phyloP scores from a whole-genome alignment of 1,140 invertebrate species.

The Oncopodura yosiiana region DNA sequence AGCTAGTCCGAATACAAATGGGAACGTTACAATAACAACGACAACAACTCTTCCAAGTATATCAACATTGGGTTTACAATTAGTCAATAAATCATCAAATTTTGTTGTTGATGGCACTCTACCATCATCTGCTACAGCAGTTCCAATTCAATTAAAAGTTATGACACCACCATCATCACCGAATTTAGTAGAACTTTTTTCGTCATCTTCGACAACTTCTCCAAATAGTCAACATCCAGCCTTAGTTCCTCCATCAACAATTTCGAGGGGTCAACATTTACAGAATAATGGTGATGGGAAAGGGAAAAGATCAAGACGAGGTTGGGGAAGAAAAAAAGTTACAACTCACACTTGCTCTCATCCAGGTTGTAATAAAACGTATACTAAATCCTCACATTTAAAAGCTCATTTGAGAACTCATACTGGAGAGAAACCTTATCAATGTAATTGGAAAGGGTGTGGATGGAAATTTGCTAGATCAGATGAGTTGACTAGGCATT shows the following conservation, averaged over 20 bases:
- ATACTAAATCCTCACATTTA: constrained; percentile 59
- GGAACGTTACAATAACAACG: constrained; percentile 2
- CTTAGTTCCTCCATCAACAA: constrained; percentile 32
- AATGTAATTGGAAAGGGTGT: constrained; percentile 57
- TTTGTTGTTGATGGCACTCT: too few relatives aligned
- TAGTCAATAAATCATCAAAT: constrained; percentile 19
- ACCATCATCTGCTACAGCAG: too few relatives aligned
- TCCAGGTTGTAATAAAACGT: constrained; percentile 54
- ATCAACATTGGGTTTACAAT: constrained; percentile 22
- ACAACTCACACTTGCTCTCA: constrained; percentile 52
- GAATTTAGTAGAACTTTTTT: constrained; percentile 43
- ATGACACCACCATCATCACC: constrained; percentile 50
- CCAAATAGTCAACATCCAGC: constrained; percentile 32
- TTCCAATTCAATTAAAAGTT: constrained; percentile 39
- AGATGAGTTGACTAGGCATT: constrained; percentile 56
- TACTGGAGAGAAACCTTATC: constrained; percentile 60
- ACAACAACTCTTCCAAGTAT: constrained; percentile 19
- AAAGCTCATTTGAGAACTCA: constrained; percentile 59
- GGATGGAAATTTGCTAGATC: constrained; percentile 61
- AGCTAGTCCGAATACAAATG: constrained; percentile 44
- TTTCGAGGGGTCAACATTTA: constrained; percentile 5
- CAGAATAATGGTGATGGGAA: not conserved
- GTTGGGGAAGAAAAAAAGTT: constrained; percentile 47
- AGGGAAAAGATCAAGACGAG: constrained; percentile 40
- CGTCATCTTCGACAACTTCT: constrained; percentile 11